A percentile compares a stretch with the other conserved stretches of the same genome.
phyloP scores from a whole-genome alignment of 2,113 vertebrate genomes.

The Catharus bicknelli region DNA sequence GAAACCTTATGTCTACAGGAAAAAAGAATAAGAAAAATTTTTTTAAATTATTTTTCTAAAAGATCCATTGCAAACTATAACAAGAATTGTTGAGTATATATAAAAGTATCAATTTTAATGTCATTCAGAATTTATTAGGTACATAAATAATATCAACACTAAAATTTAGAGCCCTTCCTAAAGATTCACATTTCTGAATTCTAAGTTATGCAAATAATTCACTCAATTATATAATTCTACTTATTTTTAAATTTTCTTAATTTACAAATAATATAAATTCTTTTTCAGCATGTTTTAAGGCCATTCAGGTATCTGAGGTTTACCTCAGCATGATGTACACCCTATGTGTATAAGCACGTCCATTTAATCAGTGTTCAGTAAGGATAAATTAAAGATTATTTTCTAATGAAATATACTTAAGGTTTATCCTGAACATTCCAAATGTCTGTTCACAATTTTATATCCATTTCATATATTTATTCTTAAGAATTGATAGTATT shows the following conservation, averaged over 20 bases:
- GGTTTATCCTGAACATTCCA: neutral
- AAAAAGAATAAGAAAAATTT: neutral
- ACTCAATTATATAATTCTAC: neutral
- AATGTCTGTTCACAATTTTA: neutral
- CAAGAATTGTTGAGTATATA: neutral
- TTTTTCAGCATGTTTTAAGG: neutral
- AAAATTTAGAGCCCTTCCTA: accelerated
- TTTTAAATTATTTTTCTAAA: neutral
- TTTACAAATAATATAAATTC: neutral
- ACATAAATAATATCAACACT: neutral
- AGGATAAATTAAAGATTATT: neutral
- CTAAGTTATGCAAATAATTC: neutral
- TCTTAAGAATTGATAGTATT: neutral
- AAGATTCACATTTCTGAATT: neutral
- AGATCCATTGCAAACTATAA: accelerated
- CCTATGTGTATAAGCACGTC: accelerated
- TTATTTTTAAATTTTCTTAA: neutral
- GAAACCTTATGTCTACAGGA: neutral
- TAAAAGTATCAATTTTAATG: neutral
- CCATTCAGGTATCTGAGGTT: neutral
- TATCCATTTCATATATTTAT: neutral
- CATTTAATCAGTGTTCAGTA: neutral
- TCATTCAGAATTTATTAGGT: neutral
- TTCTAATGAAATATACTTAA: neutral
- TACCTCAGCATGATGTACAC: neutral